Evolutionary conservation across 2,797 vertebrate genomes (phyloP), one percentile per base, ranked within the genome.

Genomic region (Poecilia velifera): DNA sequence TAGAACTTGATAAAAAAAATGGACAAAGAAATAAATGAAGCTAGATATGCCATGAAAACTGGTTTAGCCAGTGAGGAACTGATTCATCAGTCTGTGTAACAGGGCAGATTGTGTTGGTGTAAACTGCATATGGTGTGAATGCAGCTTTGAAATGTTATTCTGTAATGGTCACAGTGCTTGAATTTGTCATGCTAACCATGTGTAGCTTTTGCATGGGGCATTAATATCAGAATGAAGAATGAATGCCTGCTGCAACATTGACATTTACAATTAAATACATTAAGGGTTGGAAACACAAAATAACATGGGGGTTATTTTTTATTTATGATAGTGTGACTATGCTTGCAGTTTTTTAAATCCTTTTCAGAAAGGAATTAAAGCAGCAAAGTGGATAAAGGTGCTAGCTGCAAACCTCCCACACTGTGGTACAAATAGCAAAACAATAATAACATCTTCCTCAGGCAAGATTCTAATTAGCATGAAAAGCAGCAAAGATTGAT

Each of bases 341-440:
- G 47, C 34, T 25, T 53, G 18, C 2, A 13, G 9, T 39, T 25
- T 74, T 36, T 55, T 55, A 2, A 22, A 75, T 43, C 10, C 76
- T 62, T 75, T 59, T 16, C 22, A 76, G 25, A 74, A 76, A 73
- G 28, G 59, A 82, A 83, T 79, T 49, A 73, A 74, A 82, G 72
- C 74, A 46, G 41, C 1, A 0, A 34, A 51, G 49, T 64, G n/a
- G 77, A 71, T 75, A 64, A 75, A 51, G 53, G 73, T 80, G 73
- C 72, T 64, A 76, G 53, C 7, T 36, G 51, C 10, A 78, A 70
- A 73, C 79, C 76, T 73, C 81, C 74, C 76, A 46, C 82, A 84
- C 72, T 31, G 3, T 1, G 59, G 20, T 80, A 53, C n/a, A 76
- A 79, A 79, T 73, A 85, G 34, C 64, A 77, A 72, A 79, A 78